Evolutionary conservation across 2,113 vertebrate genomes (phyloP), one percentile per base, ranked within the genome.

Genomic region (Cephalopterus ornatus): DNA sequence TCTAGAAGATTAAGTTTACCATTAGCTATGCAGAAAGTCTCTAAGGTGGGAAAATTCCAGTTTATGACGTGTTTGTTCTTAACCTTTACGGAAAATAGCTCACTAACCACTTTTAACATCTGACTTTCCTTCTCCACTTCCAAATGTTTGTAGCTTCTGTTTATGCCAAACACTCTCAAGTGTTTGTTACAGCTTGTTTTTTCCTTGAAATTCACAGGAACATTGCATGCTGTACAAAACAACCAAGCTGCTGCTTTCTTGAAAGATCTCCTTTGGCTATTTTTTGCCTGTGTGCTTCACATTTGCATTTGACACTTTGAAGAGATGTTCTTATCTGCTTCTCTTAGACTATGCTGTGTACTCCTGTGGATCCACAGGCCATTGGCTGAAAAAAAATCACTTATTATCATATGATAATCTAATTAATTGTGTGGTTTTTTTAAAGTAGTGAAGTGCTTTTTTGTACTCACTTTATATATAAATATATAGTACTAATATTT

Each of bases 121-220:
- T 90, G 63, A 53, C 72, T 94, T 88, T 71, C 8, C 46, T 84
- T 39, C 92, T 67, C 49, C 26, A 5, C 12, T 88, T 90, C 32
- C 75, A 78, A 91, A 59, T 58, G 61, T 68, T 55, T 49, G 33
- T 62, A 65, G 88, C 68, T 93, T 71, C 76, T 95, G 59, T 94
- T 92, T 92, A 80, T 73, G 59, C 72, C 73, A 76, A 93, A 56
- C 56, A 32, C 49, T 82, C 88, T 91, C 53, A n/a, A 93, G 79
- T 67, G 91, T 92, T 96, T 91, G 50, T 86, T 68, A 84, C 91
- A 94, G 92, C 76, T 92, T 97, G 94, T 61, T 86, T 95, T 96
- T 89, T 24, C 35, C 67, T 95, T 86, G 92, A 79, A 77, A 79
- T 93, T 94, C 78, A 66, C 86, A 86, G 91, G 94, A 94, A 92